These are phyloP conservation scores for Eurypyga helias DNA, from an alignment of 2,113 vertebrate genomes.

Conservation along the genomic window DNA sequence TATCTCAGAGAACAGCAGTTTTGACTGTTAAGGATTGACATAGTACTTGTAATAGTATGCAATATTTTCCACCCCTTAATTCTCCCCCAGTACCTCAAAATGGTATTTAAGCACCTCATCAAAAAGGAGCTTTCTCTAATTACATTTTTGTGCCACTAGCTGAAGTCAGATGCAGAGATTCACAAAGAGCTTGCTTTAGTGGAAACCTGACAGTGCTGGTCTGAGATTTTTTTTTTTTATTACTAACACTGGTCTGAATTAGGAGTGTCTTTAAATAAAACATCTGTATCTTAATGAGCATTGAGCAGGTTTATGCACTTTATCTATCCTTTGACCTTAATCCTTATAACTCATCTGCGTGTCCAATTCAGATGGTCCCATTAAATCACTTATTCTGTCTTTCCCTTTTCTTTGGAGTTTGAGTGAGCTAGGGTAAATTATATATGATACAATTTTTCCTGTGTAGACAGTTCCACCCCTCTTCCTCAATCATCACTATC, in stretches of 20 bases:
- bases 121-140: neutral
- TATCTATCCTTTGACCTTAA: conserved; percentile 66
- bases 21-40: neutral
- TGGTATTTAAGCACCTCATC: neutral
- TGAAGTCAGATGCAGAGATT: neutral
- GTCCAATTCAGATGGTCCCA: conserved; percentile 12
- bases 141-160: neutral
- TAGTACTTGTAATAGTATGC: neutral
- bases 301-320: conserved; percentile 51
- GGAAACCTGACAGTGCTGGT: neutral
- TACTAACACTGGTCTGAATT: conserved; percentile 11
- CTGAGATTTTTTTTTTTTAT: neutral
- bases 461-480: neutral
- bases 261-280: conserved; percentile 34
- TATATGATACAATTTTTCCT: conserved; percentile 29
- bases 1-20: neutral
- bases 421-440: conserved; percentile 22
- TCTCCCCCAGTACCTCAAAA: neutral
- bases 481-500: neutral
- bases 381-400: conserved; percentile 46
- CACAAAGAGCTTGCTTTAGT: neutral
- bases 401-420: conserved; percentile 29
- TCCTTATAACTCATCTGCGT: neutral
- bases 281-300: conserved; percentile 15
- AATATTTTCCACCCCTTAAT: neutral